Evolutionary conservation across 2,888 invertebrate genomes (phyloP).

Genomic region (Diplolepis rosae): DNA sequence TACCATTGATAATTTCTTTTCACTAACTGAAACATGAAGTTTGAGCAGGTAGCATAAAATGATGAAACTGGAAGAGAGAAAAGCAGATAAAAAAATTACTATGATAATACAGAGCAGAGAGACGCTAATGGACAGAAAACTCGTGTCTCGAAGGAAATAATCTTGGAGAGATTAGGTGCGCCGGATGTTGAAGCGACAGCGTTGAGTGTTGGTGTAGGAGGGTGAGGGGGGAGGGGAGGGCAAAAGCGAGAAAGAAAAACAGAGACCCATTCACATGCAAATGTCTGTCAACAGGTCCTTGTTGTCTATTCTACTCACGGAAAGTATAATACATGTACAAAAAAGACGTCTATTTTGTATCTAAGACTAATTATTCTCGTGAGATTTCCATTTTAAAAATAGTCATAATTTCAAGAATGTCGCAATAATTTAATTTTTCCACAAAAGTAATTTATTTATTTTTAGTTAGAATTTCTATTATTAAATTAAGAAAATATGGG

Average conservation of each 20-base stretch:
- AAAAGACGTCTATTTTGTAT: conserved; percentile 27
- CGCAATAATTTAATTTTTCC: background rate
- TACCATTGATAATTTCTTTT: background rate
- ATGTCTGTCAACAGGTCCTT: conserved; percentile 68
- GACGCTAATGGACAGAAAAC: conserved; percentile 61
- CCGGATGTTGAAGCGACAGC: conserved; percentile 39
- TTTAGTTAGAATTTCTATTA: too few species aligned
- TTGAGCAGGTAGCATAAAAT: conserved; percentile 23
- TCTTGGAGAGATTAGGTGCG: conserved; percentile 62
- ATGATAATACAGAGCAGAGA: conserved; percentile 56
- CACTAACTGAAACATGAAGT: conserved; percentile 39
- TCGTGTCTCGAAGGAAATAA: conserved; percentile 63
- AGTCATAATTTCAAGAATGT: background rate
- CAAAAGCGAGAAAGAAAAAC: conserved; percentile 41
- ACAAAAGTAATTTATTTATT: too few species aligned
- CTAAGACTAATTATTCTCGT: background rate
- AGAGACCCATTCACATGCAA: conserved; percentile 68
- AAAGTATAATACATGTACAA: conserved; percentile 37
- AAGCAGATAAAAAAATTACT: conserved; percentile 48
- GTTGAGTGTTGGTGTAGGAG: background rate
- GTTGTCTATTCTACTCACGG: conserved; percentile 43
- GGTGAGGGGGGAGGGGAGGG: background rate
- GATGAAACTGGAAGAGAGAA: conserved; percentile 43
- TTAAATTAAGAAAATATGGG: too few species aligned
- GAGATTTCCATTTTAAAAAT: background rate